Conservation (phyloP, 2,113 vertebrate species). For the Pluvialis apricaria region DNA sequence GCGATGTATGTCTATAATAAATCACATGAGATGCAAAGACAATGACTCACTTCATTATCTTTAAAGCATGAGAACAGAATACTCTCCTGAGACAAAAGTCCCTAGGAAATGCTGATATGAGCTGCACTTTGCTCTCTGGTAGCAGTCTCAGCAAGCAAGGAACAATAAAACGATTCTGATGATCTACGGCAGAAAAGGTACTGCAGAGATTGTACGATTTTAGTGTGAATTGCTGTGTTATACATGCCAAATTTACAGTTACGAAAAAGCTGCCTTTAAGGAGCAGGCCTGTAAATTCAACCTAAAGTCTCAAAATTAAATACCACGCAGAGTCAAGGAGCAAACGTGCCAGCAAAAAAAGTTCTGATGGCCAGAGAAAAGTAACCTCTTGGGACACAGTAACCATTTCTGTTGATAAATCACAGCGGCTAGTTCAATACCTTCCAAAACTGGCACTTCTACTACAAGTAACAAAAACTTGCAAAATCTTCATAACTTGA, state of each 20-base stretch:
- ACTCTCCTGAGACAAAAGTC: not conserved
- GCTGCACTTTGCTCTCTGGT: slow-evolving; percentile 6
- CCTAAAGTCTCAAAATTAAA: not conserved
- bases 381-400: not conserved
- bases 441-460: not conserved
- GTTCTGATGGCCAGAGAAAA: not conserved
- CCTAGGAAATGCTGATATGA: not conserved
- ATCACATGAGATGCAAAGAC: slow-evolving; percentile 16
- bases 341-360: not conserved
- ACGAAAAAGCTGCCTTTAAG: not conserved
- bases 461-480: not conserved
- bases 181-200: not conserved
- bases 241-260: rapidly evolving
- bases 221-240: not conserved
- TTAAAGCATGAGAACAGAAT: not conserved
- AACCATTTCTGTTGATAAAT: not conserved
- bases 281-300: not conserved
- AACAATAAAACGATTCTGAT: not conserved
- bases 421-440: not conserved
- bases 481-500: not conserved
- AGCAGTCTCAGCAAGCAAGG: not conserved
- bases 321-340: not conserved
- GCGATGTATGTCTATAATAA: not conserved
- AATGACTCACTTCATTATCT: slow-evolving; percentile 37
- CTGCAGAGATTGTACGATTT: not conserved